These are phyloP conservation scores for Cephus pulcher DNA, from an alignment of 2,888 invertebrate species.

Conservation along the genomic window DNA sequence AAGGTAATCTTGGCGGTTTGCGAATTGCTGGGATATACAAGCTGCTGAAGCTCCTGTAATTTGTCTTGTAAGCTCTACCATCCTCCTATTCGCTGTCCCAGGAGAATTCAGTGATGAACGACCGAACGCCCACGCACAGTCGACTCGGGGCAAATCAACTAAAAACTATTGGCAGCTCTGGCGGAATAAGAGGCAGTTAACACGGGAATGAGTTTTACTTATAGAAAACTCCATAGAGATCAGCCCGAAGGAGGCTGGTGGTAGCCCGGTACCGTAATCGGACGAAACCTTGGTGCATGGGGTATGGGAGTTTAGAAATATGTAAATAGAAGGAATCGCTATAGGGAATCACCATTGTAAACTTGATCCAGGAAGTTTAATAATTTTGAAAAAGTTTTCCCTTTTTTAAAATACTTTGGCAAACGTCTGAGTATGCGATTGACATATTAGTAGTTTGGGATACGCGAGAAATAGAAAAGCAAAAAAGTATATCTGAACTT, in stretches of 20 bases:
- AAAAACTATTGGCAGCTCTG: conserved; percentile 52
- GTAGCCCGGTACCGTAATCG: neutral
- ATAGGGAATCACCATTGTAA: neutral
- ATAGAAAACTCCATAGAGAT: neutral
- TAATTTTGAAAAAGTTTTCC: neutral
- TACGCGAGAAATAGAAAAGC: conserved; percentile 24
- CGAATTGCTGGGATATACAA: conserved; percentile 49
- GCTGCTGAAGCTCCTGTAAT: conserved; percentile 40
- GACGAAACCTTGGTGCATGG: neutral
- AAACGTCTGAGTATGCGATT: neutral
- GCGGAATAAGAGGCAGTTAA: neutral
- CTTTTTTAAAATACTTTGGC: too few species aligned
- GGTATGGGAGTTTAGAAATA: neutral
- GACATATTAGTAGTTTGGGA: conserved; percentile 32
- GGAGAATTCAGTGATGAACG: conserved; percentile 48
- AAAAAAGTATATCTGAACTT: conserved; percentile 10
- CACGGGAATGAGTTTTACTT: neutral
- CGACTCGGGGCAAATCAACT: conserved; percentile 50
- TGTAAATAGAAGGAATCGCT: neutral
- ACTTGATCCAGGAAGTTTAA: neutral
- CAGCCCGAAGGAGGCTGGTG: neutral
- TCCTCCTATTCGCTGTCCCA: conserved; percentile 3
- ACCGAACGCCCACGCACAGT: conserved; percentile 41
- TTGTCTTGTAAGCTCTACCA: conserved; percentile 45
- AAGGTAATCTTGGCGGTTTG: conserved; percentile 39